Evolutionary conservation across 2,797 vertebrate genomes (phyloP), one percentile per base, ranked within the genome.

Genomic region (Epinephelus coioides): DNA sequence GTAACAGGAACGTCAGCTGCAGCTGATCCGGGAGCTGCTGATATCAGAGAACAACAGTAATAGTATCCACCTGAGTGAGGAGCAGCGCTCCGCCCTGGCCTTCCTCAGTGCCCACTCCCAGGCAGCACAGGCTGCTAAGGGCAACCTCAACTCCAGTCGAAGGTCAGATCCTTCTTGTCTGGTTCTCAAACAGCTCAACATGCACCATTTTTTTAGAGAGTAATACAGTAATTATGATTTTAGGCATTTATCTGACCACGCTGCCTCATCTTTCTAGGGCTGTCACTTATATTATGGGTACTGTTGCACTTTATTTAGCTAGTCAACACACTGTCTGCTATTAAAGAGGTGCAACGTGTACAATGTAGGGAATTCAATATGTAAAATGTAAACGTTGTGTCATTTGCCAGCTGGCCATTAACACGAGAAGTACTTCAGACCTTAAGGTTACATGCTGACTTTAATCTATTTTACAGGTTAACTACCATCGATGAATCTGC

Each of bases 11-110:
- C 90, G 97, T 50, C 98, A 99, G 86, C 95, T 99, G 55, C 97
- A 98, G 89, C 94, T 99, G 91, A 98, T 99, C 73, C 92, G 96
- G 77, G 98, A 99, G 44, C 93, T 99, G 92, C 95, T 99, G 79
- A 93, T 97, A 92, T 95, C 97, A 6, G 98, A 99, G 25, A 91
- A 73, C 93, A 96, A 95, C 0, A 95, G 96, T 69, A 95, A 89
- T 88, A 98, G 97, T 67, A 94, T 98, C 86, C 97, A 96, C 83
- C 95, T 99, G 27, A 99, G 95, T 0, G 97, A 98, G 68, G 97
- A 98, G 81, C 98, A 99, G 93, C 97, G 95, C 64, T 97, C 96
- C 15, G 97, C 97, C 79, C 91, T 99, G 2, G 97, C 97, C 88
- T 98, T 99, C 85, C 96, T 99, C 79, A 97, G 96, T 85, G 91